These are phyloP conservation scores for Thrips palmi DNA, from an alignment of 1,140 invertebrate genomes.

Conservation along the genomic window DNA sequence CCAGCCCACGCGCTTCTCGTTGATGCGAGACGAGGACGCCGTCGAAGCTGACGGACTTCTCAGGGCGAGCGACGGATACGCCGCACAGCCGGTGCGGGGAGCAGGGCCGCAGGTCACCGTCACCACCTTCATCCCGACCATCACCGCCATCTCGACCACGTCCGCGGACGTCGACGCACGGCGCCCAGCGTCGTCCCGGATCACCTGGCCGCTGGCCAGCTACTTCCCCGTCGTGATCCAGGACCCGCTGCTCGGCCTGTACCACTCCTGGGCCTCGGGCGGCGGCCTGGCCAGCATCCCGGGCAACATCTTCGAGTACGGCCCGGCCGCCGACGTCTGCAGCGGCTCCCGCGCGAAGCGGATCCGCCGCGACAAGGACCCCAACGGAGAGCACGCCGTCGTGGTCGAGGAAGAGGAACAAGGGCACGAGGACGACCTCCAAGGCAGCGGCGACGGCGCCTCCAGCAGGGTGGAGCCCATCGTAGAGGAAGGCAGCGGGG, in stretches of 20 bases:
- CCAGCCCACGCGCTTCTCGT: too few relatives aligned
- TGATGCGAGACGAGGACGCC: too few relatives aligned
- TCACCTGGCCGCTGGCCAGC: slow-evolving; percentile 26
- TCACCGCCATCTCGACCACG: too few relatives aligned
- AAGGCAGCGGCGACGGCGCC: neutral
- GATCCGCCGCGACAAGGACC: neutral
- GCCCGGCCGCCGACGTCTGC: slow-evolving; percentile 30
- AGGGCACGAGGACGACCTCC: slow-evolving; percentile 1
- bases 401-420: neutral
- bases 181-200: too few relatives aligned
- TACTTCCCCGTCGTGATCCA: slow-evolving; percentile 33
- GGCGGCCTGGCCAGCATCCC: slow-evolving; percentile 15
- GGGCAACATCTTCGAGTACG: slow-evolving; percentile 33
- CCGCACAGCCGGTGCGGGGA: too few relatives aligned
- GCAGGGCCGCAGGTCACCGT: too few relatives aligned
- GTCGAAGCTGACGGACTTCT: too few relatives aligned
- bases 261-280: slow-evolving; percentile 24
- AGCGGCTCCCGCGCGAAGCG: slow-evolving; percentile 10
- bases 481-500: slow-evolving; percentile 1
- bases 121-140: too few relatives aligned
- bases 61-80: too few relatives aligned
- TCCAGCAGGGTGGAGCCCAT: neutral
- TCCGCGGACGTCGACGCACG: too few relatives aligned
- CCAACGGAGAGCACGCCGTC: neutral
- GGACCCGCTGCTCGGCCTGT: slow-evolving; percentile 30